These are phyloP conservation scores for Eriocheir sinensis DNA, from an alignment of 1,140 invertebrate species.

Conservation along the genomic window DNA sequence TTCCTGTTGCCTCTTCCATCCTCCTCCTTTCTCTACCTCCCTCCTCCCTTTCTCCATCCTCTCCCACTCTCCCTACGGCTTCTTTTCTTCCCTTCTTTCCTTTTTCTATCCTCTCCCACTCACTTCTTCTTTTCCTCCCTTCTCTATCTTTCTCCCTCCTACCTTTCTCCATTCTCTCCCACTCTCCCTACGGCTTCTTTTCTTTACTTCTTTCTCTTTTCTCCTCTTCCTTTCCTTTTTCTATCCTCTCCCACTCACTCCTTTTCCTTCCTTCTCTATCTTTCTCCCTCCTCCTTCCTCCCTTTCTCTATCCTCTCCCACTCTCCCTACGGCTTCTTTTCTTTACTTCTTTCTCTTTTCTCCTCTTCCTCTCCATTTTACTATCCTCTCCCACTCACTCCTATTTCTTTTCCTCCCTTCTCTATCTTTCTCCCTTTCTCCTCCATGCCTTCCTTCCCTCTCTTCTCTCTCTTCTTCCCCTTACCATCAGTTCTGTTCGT, in stretches of 20 bases:
- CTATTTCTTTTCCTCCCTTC: not conserved
- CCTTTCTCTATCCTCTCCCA: not conserved
- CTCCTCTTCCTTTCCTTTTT: too few species aligned
- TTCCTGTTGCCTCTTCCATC: not conserved
- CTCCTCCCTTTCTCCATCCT: not conserved
- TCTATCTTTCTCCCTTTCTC: not conserved
- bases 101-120: too few species aligned
- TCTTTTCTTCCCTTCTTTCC: too few species aligned
- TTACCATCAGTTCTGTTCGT: too few species aligned
- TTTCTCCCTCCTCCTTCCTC: not conserved
- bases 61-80: too few species aligned
- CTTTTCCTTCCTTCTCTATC: not conserved
- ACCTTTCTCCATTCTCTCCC: too few species aligned
- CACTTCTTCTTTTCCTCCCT: too few species aligned
- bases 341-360: not conserved
- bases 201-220: not conserved
- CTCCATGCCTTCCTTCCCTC: not conserved
- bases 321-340: not conserved
- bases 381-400: too few species aligned
- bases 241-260: not conserved
- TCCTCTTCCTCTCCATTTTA: too few species aligned
- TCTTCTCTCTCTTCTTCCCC: not conserved
- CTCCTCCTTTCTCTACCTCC: not conserved
- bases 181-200: not conserved
- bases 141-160: not conserved